A percentile compares a stretch with the other conserved stretches of the same genome.
Evolutionary conservation across 2,888 invertebrate genomes (phyloP).

Genomic region (Chesias legatella): DNA sequence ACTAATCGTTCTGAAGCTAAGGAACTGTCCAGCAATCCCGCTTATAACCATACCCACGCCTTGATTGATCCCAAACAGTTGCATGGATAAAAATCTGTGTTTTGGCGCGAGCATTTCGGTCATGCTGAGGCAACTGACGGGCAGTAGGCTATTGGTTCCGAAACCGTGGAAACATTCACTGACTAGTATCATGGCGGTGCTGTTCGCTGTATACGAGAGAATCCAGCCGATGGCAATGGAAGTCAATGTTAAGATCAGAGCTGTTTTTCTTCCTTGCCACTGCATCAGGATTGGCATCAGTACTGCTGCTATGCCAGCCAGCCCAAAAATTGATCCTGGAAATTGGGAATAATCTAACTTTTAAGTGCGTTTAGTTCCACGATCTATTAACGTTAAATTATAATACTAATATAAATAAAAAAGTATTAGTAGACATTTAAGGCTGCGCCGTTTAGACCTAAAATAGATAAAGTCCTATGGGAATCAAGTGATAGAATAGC

Average conservation of each 20-base stretch:
- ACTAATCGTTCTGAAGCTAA: constrained; percentile 16
- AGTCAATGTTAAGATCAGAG: constrained; percentile 15
- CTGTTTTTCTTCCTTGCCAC: constrained; percentile 14
- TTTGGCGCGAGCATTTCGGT: constrained; percentile 22
- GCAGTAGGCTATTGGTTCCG: constrained; percentile 17
- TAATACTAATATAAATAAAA: too few species aligned
- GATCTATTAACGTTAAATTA: too few species aligned
- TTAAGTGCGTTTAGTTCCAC: not conserved
- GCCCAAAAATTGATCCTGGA: constrained; percentile 21
- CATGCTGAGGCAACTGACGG: constrained; percentile 14
- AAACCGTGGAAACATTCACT: constrained; percentile 23
- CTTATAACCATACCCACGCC: constrained; percentile 15
- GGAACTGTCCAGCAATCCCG: constrained; percentile 14
- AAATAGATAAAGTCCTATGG: too few species aligned
- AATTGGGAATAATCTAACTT: not conserved
- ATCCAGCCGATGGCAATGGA: constrained; percentile 19
- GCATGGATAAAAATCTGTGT: constrained; percentile 12
- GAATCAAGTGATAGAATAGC: too few species aligned
- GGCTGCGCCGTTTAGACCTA: too few species aligned
- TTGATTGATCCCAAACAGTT: constrained; percentile 11
- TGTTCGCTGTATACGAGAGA: constrained; percentile 9
- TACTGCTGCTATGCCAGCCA: constrained; percentile 18
- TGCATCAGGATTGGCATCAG: constrained; percentile 16
- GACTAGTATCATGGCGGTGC: constrained; percentile 8
- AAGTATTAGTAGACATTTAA: too few species aligned